These are phyloP conservation scores for Sialis fuliginosa DNA, from an alignment of 2,888 invertebrate genomes.

Conservation along the genomic window DNA sequence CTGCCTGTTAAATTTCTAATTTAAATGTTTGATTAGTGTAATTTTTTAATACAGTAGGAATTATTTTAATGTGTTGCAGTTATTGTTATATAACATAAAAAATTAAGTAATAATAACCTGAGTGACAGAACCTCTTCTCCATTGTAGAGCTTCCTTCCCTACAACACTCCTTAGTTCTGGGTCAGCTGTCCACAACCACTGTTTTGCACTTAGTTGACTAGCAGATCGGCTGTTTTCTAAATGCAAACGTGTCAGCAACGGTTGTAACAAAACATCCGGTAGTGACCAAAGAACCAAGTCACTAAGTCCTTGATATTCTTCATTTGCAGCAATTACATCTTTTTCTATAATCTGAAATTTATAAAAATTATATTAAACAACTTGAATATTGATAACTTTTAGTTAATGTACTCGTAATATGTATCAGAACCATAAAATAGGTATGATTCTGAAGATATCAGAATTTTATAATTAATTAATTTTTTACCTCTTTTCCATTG, in stretches of 20 bases:
- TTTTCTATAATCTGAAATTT: slow-evolving; percentile 44
- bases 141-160: slow-evolving; percentile 72
- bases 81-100: neutral
- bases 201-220: slow-evolving; percentile 36
- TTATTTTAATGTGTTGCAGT: neutral
- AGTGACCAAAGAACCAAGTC: slow-evolving; percentile 65
- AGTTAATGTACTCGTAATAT: neutral
- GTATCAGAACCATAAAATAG: neutral
- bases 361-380: neutral
- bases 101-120: slow-evolving; percentile 20
- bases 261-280: slow-evolving; percentile 62
- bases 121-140: slow-evolving; percentile 41
- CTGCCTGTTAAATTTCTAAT: neutral
- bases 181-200: slow-evolving; percentile 55
- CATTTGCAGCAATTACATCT: slow-evolving; percentile 49
- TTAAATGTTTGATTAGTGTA: no score
- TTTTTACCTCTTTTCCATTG: slow-evolving; percentile 36
- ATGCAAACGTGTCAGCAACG: slow-evolving; percentile 51
- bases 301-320: slow-evolving; percentile 53
- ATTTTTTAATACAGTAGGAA: no score
- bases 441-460: neutral
- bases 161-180: slow-evolving; percentile 64
- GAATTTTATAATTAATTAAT: neutral
- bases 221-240: slow-evolving; percentile 37
- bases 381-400: neutral